Conservation (phyloP, 2,113 vertebrate species). For the Microtus oregoni region DNA sequence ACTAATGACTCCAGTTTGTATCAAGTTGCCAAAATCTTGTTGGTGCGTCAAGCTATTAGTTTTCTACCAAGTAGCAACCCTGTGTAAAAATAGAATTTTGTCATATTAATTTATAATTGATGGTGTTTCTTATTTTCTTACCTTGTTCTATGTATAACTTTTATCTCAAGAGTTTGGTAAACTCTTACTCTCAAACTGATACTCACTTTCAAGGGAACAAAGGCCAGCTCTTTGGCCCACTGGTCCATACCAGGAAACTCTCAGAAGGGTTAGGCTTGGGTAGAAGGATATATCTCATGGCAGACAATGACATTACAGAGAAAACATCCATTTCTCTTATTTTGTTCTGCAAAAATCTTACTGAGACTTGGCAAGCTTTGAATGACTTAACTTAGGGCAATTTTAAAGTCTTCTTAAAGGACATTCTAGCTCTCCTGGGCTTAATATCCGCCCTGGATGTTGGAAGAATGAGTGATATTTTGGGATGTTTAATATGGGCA, state of each 20-base stretch:
- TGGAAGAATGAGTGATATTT: conserved; percentile 66
- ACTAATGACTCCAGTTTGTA: background rate
- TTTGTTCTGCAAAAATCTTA: conserved; percentile 50
- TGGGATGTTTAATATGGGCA: conserved; percentile 61
- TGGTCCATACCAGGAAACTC: background rate
- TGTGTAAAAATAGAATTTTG: conserved; percentile 26
- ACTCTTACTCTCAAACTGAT: conserved; percentile 2
- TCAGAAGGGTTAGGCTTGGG: conserved; percentile 16
- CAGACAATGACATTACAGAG: conserved; percentile 9
- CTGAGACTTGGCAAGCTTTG: conserved; percentile 50
- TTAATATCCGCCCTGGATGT: conserved; percentile 27
- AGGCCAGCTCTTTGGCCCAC: background rate
- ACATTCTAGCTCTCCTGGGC: conserved; percentile 14
- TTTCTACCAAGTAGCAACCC: background rate
- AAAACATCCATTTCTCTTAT: background rate
- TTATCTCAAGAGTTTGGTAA: background rate
- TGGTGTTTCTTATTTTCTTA: background rate
- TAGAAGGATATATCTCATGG: conserved; percentile 26
- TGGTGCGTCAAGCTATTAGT: background rate
- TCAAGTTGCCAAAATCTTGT: background rate
- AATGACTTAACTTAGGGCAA: conserved; percentile 19
- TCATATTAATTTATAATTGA: background rate
- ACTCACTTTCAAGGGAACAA: conserved; percentile 10
- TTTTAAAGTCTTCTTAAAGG: conserved; percentile 38
- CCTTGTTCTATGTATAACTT: background rate